Conservation (phyloP, 1,140 invertebrate species). For the Charaxes varanes region DNA sequence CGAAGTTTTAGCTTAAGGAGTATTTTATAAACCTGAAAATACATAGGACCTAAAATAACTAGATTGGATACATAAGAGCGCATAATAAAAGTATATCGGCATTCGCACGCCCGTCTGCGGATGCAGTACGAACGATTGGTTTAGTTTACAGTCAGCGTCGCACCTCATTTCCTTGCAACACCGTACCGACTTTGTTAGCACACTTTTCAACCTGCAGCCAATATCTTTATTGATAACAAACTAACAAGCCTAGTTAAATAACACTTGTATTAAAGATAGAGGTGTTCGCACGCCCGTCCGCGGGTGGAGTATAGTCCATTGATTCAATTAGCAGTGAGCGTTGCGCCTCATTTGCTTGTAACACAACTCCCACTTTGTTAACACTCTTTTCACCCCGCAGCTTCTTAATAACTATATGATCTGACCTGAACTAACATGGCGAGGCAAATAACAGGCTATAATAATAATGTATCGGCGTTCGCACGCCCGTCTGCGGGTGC, state of each 20-base stretch:
- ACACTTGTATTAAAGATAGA: no score
- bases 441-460: no score
- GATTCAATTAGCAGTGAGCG: conserved; percentile 72
- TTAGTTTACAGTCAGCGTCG: conserved; percentile 71
- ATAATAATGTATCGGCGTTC: neutral
- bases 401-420: no score
- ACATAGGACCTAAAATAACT: no score
- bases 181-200: conserved; percentile 57
- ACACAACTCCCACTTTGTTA: conserved; percentile 56
- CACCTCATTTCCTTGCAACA: conserved; percentile 67
- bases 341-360: conserved; percentile 68
- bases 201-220: conserved; percentile 60
- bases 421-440: no score
- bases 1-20: no score
- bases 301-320: conserved; percentile 40
- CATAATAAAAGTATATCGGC: neutral
- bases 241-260: no score
- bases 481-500: conserved; percentile 30
- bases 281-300: conserved; percentile 31
- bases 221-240: no score
- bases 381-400: conserved; percentile 60
- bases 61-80: no score
- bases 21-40: no score
- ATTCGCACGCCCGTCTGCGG: conserved; percentile 30
- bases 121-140: conserved; percentile 52